These are phyloP conservation scores for Heteronetta atricapilla DNA, from an alignment of 2,113 vertebrate genomes.

Conservation along the genomic window DNA sequence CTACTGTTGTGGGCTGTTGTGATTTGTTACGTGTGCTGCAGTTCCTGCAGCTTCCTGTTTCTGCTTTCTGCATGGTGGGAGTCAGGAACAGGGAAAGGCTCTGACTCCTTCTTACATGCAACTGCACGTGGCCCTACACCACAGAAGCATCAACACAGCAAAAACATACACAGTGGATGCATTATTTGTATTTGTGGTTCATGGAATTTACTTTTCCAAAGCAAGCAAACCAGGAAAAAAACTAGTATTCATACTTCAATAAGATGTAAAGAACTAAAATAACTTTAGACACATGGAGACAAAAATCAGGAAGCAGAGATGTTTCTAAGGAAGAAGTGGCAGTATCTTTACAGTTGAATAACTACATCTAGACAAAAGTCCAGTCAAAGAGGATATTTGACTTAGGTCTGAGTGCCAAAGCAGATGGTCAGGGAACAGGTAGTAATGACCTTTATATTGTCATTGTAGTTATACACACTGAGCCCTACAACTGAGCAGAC, in stretches of 20 bases:
- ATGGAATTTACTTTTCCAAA: neutral
- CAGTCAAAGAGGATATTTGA: neutral
- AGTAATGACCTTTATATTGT: neutral
- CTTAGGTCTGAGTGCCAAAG: neutral
- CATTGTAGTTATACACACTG: fast-evolving
- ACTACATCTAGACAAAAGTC: neutral
- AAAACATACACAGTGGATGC: neutral
- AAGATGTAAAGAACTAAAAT: neutral
- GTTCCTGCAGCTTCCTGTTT: neutral
- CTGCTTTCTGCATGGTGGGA: fast-evolving
- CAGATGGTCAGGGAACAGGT: neutral
- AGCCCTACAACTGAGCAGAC: neutral
- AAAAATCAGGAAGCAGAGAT: neutral
- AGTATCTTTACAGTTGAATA: neutral
- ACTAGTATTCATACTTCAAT: neutral
- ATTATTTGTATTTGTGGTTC: neutral
- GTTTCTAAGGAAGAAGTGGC: neutral
- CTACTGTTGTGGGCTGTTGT: neutral
- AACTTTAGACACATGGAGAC: neutral
- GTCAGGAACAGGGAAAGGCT: neutral
- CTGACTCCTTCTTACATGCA: neutral
- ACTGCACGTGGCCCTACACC: neutral
- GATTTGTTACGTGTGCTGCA: fast-evolving
- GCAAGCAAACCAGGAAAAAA: neutral
- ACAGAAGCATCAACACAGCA: neutral